Conservation (phyloP, 2,113 vertebrate species). For the Ceyx melanurus region DNA sequence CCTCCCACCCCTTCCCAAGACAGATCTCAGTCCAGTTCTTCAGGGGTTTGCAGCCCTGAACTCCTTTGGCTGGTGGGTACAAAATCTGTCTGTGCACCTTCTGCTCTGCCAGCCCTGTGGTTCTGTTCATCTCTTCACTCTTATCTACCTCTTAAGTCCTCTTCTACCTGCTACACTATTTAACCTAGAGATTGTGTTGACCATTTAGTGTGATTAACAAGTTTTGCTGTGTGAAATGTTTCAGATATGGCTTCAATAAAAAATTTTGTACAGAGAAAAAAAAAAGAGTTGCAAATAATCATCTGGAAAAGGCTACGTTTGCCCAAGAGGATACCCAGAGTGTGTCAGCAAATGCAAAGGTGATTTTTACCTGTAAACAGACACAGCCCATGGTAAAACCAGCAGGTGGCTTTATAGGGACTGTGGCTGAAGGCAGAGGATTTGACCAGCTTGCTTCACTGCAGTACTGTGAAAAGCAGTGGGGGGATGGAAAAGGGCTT, state of each 20-base stretch:
- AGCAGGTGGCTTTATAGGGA: neutral
- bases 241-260: neutral
- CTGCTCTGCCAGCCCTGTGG: neutral
- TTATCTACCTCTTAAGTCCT: slow-evolving; percentile 27
- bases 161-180: neutral
- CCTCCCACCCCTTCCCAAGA: neutral
- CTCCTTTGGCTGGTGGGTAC: neutral
- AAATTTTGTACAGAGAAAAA: neutral
- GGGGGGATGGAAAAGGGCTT: neutral
- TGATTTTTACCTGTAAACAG: neutral
- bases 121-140: neutral
- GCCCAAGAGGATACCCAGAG: neutral
- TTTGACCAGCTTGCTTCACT: neutral
- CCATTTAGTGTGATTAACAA: neutral
- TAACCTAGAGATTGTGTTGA: neutral
- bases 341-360: neutral
- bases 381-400: neutral
- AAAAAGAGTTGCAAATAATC: neutral
- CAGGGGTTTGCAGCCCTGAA: neutral
- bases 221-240: neutral
- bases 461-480: neutral
- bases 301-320: neutral
- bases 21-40: neutral
- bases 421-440: neutral
- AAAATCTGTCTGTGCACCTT: neutral